Evolutionary conservation across 2,888 invertebrate species (phyloP).

Genomic region (Catocala nupta): DNA sequence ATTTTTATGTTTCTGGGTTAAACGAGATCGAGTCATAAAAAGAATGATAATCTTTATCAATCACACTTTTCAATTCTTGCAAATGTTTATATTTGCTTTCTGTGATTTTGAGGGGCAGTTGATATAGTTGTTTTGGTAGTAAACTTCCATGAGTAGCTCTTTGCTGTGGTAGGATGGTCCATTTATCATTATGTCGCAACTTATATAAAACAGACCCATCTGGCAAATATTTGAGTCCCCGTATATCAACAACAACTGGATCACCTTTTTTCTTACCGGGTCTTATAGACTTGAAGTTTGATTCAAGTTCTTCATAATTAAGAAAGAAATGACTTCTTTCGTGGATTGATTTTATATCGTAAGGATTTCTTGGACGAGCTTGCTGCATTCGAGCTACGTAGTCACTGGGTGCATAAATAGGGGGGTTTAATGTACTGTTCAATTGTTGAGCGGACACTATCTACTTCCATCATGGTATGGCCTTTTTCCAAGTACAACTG

Average conservation of each 20-base stretch:
- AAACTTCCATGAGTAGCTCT: not conserved
- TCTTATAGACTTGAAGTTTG: slow-evolving; percentile 31
- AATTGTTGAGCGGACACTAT: slow-evolving; percentile 36
- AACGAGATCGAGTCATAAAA: not conserved
- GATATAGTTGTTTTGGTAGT: slow-evolving; percentile 1
- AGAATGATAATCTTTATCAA: not conserved
- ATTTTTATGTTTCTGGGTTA: not conserved
- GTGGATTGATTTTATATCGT: slow-evolving; percentile 24
- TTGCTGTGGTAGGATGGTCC: slow-evolving; percentile 29
- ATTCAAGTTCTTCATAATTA: slow-evolving; percentile 28
- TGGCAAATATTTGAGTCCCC: slow-evolving; percentile 25
- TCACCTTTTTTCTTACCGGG: slow-evolving; percentile 37
- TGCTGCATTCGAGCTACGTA: slow-evolving; percentile 13
- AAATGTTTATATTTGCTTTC: slow-evolving; percentile 11
- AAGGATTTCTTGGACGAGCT: slow-evolving; percentile 30
- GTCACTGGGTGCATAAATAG: slow-evolving; percentile 28
- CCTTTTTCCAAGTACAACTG: slow-evolving; percentile 33
- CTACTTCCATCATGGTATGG: slow-evolving; percentile 38
- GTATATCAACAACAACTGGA: slow-evolving; percentile 33
- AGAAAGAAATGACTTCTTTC: slow-evolving; percentile 33
- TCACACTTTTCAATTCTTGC: slow-evolving; percentile 7
- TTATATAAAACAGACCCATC: slow-evolving; percentile 27
- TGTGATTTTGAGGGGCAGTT: not conserved
- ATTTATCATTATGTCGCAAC: slow-evolving; percentile 19
- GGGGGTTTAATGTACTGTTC: slow-evolving; percentile 34